Conservation (phyloP, 2,113 vertebrate species). For the Esox niger region DNA sequence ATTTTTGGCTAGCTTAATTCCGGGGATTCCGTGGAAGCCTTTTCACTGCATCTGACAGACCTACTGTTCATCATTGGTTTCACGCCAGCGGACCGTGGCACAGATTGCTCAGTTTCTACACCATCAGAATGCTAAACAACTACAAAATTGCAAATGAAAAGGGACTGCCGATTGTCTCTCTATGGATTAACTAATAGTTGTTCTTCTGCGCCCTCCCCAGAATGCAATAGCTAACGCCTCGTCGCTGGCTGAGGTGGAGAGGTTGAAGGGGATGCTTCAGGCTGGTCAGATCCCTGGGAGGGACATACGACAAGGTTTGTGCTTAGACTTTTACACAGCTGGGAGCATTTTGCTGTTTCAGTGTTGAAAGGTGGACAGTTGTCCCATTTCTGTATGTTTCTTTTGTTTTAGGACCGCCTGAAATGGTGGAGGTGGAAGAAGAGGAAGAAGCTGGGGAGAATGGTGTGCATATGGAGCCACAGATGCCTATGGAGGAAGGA, state of each 20-base stretch:
- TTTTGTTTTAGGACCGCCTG: conserved; percentile 31
- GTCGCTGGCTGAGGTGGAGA: conserved; percentile 90
- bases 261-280: conserved; percentile 90
- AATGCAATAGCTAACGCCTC: conserved; percentile 90
- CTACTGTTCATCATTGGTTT: neutral
- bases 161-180: neutral
- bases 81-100: neutral
- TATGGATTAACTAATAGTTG: neutral
- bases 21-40: neutral
- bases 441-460: conserved; percentile 55
- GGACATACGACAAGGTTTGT: conserved; percentile 80
- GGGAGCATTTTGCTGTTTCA: too few relatives aligned
- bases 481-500: conserved; percentile 25
- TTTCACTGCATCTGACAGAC: neutral
- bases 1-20: neutral
- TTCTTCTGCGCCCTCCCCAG: conserved; percentile 57
- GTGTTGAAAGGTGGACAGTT: neutral
- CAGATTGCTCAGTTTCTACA: neutral
- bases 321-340: too few relatives aligned
- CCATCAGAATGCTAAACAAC: neutral
- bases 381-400: neutral
- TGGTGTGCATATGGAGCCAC: conserved; percentile 17
- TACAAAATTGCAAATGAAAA: neutral
- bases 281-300: conserved; percentile 92
- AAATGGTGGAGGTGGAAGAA: conserved; percentile 64